A percentile compares a stretch with the other conserved stretches of the same genome.
These are phyloP conservation scores for Ophion slaviceki DNA, from an alignment of 2,888 invertebrate genomes.

Conservation along the genomic window DNA sequence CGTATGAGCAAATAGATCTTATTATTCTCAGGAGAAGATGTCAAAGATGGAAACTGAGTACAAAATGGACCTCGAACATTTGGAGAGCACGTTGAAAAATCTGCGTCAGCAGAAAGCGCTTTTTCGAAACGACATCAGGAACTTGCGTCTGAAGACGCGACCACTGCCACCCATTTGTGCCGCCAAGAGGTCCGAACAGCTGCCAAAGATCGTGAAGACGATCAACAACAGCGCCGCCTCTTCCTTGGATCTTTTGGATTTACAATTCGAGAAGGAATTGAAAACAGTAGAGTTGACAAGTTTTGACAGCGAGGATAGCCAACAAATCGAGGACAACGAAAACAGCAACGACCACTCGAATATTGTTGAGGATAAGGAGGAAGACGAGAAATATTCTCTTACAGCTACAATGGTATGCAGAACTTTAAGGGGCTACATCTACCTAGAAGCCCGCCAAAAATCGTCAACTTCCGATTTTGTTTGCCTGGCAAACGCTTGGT, in stretches of 20 bases:
- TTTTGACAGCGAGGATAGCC: slow-evolving; percentile 47
- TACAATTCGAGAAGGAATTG: slow-evolving; percentile 20
- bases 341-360: background rate
- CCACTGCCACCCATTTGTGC: slow-evolving; percentile 63
- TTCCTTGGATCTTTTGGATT: slow-evolving; percentile 20
- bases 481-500: too few relatives aligned
- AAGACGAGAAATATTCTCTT: slow-evolving; percentile 62
- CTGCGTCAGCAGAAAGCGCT: slow-evolving; percentile 80
- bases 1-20: background rate
- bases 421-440: slow-evolving; percentile 1
- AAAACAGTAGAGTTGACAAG: background rate
- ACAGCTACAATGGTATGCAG: slow-evolving; percentile 63
- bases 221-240: slow-evolving; percentile 47
- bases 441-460: too few relatives aligned
- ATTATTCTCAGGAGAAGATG: slow-evolving; percentile 73
- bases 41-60: slow-evolving; percentile 76
- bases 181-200: slow-evolving; percentile 16
- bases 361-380: slow-evolving; percentile 6
- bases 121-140: slow-evolving; percentile 74
- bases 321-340: slow-evolving; percentile 9
- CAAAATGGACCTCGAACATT: slow-evolving; percentile 81
- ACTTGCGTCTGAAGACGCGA: slow-evolving; percentile 70
- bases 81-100: slow-evolving; percentile 80
- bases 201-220: slow-evolving; percentile 62
- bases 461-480: too few relatives aligned